Conservation (phyloP, 2,797 vertebrate genomes). For the Pelobates cultripes region DNA sequence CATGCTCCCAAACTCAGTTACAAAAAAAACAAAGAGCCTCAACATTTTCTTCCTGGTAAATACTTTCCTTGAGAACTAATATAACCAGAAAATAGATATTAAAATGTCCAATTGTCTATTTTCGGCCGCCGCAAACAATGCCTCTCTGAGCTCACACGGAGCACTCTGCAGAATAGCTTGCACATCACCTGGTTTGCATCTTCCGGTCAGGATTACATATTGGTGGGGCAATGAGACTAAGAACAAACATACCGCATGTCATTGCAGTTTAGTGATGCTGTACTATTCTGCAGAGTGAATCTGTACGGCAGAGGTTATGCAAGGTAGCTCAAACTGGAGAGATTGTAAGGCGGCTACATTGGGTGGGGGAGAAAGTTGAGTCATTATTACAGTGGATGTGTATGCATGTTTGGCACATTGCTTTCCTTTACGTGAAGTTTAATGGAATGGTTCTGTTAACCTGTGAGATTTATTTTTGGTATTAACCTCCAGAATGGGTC, state of each 20-base stretch:
- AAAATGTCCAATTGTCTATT: too few relatives aligned
- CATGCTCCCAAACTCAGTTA: too few relatives aligned
- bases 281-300: not conserved
- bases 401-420: too few relatives aligned
- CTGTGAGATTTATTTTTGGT: too few relatives aligned
- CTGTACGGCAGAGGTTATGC: not conserved
- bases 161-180: not conserved
- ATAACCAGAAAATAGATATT: too few relatives aligned
- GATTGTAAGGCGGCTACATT: not conserved
- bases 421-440: too few relatives aligned
- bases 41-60: too few relatives aligned
- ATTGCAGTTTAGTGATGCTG: not conserved
- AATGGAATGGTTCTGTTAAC: too few relatives aligned
- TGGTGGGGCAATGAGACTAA: not conserved
- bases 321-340: not conserved
- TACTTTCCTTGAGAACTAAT: too few relatives aligned
- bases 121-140: too few relatives aligned
- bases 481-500: too few relatives aligned
- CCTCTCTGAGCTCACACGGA: not conserved
- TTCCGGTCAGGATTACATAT: slow-evolving; percentile 2
- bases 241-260: not conserved
- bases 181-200: not conserved
- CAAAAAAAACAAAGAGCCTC: too few relatives aligned
- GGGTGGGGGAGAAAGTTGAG: not conserved
- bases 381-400: not conserved